Percentiles rank a stretch among this genome's conserved stretches.
These are phyloP conservation scores for Drosophila asahinai DNA, from an alignment of 1,140 invertebrate genomes.

Conservation along the genomic window DNA sequence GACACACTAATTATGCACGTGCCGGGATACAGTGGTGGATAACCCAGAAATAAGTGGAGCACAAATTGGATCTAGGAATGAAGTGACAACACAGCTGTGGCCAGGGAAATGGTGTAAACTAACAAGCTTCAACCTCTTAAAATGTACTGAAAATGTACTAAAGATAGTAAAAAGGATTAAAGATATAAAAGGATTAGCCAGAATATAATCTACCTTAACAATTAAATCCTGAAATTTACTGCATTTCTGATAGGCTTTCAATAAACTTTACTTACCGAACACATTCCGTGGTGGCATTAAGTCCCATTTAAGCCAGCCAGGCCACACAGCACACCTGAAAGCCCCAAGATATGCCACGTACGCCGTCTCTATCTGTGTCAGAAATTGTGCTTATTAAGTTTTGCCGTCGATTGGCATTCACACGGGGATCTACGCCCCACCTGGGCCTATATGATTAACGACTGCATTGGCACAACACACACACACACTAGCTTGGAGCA, in stretches of 20 bases:
- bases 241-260: conserved; percentile 1
- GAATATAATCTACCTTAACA: too few relatives aligned
- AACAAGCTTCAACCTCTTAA: not conserved
- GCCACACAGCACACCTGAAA: conserved; percentile 8
- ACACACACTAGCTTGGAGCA: conserved; percentile 5
- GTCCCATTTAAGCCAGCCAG: conserved; percentile 11
- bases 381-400: conserved; percentile 63
- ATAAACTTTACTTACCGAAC: not conserved
- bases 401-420: conserved; percentile 44
- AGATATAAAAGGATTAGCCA: too few relatives aligned
- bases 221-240: not conserved
- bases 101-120: not conserved
- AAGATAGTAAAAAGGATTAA: too few relatives aligned
- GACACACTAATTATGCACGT: conserved; percentile 75
- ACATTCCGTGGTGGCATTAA: not conserved
- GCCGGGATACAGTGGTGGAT: conserved; percentile 31
- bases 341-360: conserved; percentile 13
- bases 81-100: not conserved
- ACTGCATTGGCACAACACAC: conserved; percentile 38
- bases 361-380: conserved; percentile 29
- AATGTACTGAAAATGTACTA: too few relatives aligned
- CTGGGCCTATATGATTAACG: conserved; percentile 72
- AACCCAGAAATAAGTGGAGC: conserved; percentile 19
- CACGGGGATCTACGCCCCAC: conserved; percentile 34
- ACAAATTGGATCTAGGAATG: conserved; percentile 13